phyloP scores from a whole-genome alignment of 1,140 invertebrate species.

The Brachionus calyciflorus region DNA sequence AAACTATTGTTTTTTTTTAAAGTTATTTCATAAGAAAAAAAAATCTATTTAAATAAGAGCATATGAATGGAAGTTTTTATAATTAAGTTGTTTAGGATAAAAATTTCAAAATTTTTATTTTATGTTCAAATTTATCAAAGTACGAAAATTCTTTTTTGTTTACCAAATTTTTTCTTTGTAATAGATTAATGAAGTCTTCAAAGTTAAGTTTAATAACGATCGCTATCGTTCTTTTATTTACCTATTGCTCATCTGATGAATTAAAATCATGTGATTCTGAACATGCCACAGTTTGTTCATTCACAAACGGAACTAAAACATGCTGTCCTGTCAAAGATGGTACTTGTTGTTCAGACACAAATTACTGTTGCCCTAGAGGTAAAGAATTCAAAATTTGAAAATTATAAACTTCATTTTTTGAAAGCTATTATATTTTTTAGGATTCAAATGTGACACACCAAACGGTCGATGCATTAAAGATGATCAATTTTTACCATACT shows the following conservation, averaged over 20 bases:
- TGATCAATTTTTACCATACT: neutral
- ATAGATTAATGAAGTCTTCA: neutral
- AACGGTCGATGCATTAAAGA: slow-evolving; percentile 5
- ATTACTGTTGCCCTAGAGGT: slow-evolving; percentile 45
- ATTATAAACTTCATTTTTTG: neutral
- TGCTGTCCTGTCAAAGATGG: slow-evolving; percentile 42
- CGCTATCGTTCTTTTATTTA: neutral
- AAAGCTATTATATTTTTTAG: neutral
- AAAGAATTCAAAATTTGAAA: no score
- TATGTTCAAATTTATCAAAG: no score
- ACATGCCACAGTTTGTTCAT: slow-evolving; percentile 7
- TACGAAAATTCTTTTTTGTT: no score
- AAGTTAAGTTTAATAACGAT: neutral
- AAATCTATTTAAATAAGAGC: no score
- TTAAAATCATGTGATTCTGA: neutral
- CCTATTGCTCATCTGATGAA: neutral
- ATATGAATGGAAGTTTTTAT: no score
- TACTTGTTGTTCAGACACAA: slow-evolving; percentile 19
- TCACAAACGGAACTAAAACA: slow-evolving; percentile 18
- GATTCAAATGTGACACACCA: neutral
- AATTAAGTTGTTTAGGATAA: no score
- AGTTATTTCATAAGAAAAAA: neutral
- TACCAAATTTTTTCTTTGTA: no score
- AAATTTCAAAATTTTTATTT: no score
- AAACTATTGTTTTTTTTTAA: neutral